Evolutionary conservation across 2,797 vertebrate genomes (phyloP).

Genomic region (Phaenicophaeus curvirostris): DNA sequence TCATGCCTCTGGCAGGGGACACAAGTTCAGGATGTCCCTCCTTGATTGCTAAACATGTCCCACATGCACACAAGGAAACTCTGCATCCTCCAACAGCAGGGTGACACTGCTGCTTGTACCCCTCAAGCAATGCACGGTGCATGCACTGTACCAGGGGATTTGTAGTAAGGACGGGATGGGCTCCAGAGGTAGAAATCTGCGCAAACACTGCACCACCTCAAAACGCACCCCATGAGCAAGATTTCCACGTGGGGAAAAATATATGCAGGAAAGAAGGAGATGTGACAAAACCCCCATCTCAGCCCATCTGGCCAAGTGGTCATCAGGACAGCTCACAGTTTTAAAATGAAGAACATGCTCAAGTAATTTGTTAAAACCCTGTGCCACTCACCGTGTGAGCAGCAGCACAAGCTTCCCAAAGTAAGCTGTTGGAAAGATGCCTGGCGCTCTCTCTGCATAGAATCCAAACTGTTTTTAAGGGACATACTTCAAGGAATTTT

Average conservation of each 20-base stretch:
- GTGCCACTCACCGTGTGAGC: background rate
- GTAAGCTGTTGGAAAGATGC: background rate
- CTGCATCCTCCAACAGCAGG: background rate
- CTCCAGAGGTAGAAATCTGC: background rate
- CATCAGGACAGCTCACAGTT: fast-evolving
- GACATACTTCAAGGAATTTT: background rate
- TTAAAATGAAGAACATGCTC: background rate
- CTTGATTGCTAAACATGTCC: background rate
- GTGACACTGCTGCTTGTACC: background rate
- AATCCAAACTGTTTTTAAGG: background rate
- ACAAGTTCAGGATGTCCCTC: fast-evolving
- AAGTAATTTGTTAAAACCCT: background rate
- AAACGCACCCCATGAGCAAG: fast-evolving
- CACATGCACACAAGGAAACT: background rate
- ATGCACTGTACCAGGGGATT: background rate
- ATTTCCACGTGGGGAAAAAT: background rate
- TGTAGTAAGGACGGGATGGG: background rate
- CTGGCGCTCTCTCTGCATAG: background rate
- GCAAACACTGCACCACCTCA: fast-evolving
- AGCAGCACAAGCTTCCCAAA: background rate
- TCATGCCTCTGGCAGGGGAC: background rate
- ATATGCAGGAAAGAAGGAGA: background rate
- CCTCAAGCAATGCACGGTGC: background rate
- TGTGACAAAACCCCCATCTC: background rate
- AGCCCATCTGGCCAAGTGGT: background rate